A percentile compares a stretch with the other conserved stretches of the same genome.
phyloP scores from a whole-genome alignment of 2,113 vertebrate genomes.

The Eurypyga helias region DNA sequence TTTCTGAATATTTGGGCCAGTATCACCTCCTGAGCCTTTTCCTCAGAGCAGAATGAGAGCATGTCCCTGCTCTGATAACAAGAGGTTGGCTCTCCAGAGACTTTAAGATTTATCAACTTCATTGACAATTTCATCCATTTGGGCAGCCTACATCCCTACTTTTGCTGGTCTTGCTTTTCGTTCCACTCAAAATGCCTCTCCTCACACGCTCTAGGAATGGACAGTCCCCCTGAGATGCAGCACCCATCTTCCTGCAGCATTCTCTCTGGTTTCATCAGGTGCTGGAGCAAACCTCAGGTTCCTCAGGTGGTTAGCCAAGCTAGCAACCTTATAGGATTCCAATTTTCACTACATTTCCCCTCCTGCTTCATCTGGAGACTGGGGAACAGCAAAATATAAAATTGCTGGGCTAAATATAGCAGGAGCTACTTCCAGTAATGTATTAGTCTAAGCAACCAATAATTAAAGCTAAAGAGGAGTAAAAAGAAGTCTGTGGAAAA shows the following conservation, averaged over 20 bases:
- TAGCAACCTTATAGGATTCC: background rate
- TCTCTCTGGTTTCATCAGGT: background rate
- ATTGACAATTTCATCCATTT: background rate
- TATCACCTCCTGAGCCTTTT: background rate
- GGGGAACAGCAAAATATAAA: background rate
- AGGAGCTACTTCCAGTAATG: slow-evolving; percentile 43
- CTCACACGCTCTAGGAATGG: background rate
- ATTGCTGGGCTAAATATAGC: slow-evolving; percentile 56
- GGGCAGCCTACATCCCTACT: background rate
- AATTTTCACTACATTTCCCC: background rate
- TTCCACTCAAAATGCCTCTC: background rate
- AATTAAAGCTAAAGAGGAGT: background rate
- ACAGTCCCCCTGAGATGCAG: background rate
- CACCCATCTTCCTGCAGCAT: background rate
- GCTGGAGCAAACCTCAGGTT: background rate
- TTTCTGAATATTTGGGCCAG: background rate
- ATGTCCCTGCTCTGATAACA: accelerated
- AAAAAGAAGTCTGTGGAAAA: background rate
- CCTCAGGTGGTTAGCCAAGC: background rate
- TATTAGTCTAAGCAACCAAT: slow-evolving; percentile 20
- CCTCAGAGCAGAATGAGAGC: background rate
- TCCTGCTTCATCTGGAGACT: background rate
- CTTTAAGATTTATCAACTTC: background rate
- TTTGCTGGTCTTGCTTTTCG: background rate
- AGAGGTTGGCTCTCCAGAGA: background rate